Conservation (phyloP, 1,140 invertebrate species). For the Philaenus spumarius region DNA sequence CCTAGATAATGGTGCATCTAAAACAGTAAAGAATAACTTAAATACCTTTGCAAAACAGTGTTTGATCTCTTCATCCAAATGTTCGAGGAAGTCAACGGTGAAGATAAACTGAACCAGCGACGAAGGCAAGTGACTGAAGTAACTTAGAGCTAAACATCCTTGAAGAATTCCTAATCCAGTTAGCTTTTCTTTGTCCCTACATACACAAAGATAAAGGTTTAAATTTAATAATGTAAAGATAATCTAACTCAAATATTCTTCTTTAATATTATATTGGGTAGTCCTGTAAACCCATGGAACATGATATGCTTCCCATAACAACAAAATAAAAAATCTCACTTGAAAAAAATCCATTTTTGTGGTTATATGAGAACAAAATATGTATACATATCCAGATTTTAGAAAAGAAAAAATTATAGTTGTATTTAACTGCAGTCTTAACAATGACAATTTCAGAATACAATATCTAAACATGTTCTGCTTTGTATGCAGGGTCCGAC, state of each 20-base stretch:
- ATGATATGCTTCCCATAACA: background rate
- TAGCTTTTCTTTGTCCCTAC: conserved; percentile 31
- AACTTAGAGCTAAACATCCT: conserved; percentile 29
- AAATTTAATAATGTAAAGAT: background rate
- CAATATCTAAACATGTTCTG: too few relatives aligned
- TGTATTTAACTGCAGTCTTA: too few relatives aligned
- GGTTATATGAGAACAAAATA: background rate
- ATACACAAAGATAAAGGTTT: conserved; percentile 15
- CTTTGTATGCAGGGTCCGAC: too few relatives aligned
- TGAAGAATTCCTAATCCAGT: conserved; percentile 28
- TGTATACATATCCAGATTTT: background rate
- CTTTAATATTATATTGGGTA: background rate
- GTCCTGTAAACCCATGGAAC: background rate
- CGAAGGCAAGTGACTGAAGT: conserved; percentile 26
- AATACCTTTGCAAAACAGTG: conserved; percentile 28
- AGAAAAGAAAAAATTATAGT: background rate
- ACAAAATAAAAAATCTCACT: background rate
- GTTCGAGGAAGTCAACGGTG: conserved; percentile 35
- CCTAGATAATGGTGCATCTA: too few relatives aligned
- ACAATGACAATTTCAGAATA: too few relatives aligned
- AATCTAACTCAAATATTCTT: background rate
- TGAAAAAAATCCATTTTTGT: too few relatives aligned
- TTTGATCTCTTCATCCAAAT: conserved; percentile 33
- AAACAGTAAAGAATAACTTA: background rate
- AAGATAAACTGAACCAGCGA: conserved; percentile 34